Conservation (phyloP, 2,888 invertebrate species). For the Hydrotaea diabolus region DNA sequence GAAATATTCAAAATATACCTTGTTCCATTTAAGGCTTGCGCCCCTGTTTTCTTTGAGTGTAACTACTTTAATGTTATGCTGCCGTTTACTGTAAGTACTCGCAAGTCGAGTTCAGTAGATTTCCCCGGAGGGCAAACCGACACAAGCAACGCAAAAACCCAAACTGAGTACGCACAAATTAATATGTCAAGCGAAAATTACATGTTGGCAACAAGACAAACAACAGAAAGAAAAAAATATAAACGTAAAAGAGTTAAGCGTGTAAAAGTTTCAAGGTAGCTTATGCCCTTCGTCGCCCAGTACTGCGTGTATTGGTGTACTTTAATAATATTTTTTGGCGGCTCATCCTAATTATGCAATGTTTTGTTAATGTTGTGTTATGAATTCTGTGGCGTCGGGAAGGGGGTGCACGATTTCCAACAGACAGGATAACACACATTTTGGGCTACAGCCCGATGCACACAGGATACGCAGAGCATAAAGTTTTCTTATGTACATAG, state of each 20-base stretch:
- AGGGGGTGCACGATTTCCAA: neutral
- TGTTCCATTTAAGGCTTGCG: too few species aligned
- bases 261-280: slow-evolving; percentile 31
- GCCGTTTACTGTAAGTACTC: slow-evolving; percentile 10
- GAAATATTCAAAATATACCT: too few species aligned
- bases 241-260: slow-evolving; percentile 53
- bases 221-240: slow-evolving; percentile 46
- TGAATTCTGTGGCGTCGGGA: slow-evolving; percentile 28
- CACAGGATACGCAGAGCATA: neutral
- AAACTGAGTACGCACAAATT: slow-evolving; percentile 66
- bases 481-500: neutral
- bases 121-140: slow-evolving; percentile 69
- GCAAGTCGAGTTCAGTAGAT: slow-evolving; percentile 58
- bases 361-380: slow-evolving; percentile 58
- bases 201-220: neutral
- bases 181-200: slow-evolving; percentile 70
- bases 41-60: slow-evolving; percentile 6
- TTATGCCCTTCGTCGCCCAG: neutral
- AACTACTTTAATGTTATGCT: neutral
- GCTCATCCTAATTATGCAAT: slow-evolving; percentile 70
- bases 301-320: neutral
- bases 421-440: slow-evolving; percentile 11
- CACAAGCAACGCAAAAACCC: slow-evolving; percentile 37
- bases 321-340: slow-evolving; percentile 41
- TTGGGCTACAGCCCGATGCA: slow-evolving; percentile 4